A percentile compares a stretch with the other conserved stretches of the same genome.
phyloP scores from a whole-genome alignment of 1,140 invertebrate genomes.

The Trachymyrmex cornetzi region DNA sequence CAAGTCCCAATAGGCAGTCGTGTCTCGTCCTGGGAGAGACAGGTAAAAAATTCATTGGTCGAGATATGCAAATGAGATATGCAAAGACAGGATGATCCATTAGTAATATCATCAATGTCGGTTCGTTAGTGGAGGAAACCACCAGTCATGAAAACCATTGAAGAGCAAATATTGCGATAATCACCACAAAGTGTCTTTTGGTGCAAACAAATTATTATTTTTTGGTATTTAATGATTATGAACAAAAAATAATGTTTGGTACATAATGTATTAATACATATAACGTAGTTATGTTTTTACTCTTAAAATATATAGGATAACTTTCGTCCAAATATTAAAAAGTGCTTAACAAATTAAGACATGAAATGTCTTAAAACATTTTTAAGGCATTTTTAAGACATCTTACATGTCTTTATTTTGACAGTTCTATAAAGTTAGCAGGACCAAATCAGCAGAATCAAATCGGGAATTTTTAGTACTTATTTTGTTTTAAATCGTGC shows the following conservation, averaged over 20 bases:
- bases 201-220: conserved; percentile 13
- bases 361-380: too few relatives aligned
- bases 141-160: background rate
- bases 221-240: background rate
- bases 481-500: too few relatives aligned
- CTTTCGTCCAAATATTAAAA: too few relatives aligned
- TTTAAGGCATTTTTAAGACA: too few relatives aligned
- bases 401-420: too few relatives aligned
- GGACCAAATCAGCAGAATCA: too few relatives aligned
- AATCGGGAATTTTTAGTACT: too few relatives aligned
- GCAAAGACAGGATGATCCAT: conserved; percentile 42
- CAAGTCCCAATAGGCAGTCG: conserved; percentile 36
- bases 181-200: background rate
- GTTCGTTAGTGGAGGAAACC: conserved; percentile 72
- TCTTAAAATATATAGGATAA: too few relatives aligned
- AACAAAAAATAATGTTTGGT: background rate
- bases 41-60: conserved; percentile 55
- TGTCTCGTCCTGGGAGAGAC: conserved; percentile 18
- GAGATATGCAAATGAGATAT: conserved; percentile 67
- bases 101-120: conserved; percentile 43
- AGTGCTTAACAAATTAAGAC: too few relatives aligned
- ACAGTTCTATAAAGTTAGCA: too few relatives aligned
- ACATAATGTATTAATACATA: too few relatives aligned
- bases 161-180: conserved; percentile 45
- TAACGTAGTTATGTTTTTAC: background rate